phyloP scores from a whole-genome alignment of 1,140 invertebrate species.

The Sitobion miscanthi region DNA sequence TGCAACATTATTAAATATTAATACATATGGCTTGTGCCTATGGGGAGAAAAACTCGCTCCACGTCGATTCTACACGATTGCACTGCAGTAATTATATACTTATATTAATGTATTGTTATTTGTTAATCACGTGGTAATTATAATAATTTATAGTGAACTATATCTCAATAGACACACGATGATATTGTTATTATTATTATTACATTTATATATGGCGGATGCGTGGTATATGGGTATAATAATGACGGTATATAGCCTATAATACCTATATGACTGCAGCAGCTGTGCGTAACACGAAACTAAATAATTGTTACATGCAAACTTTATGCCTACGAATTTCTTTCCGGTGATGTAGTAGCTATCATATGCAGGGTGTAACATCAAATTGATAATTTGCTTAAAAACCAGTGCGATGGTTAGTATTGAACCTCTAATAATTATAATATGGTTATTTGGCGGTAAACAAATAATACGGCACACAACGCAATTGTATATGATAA shows the following conservation, averaged over 20 bases:
- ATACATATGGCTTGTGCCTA: not conserved
- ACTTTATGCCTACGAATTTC: not conserved
- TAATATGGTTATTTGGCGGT: too few species aligned
- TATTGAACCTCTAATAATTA: too few species aligned
- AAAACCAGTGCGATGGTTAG: too few species aligned
- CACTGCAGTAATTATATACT: rapidly evolving
- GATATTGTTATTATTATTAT: too few species aligned
- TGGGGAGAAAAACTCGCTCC: not conserved
- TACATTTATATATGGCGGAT: not conserved
- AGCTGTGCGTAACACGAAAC: not conserved
- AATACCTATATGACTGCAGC: not conserved
- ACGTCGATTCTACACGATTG: not conserved
- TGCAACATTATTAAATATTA: not conserved
- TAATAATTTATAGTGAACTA: not conserved
- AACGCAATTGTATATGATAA: too few species aligned
- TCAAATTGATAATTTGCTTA: not conserved
- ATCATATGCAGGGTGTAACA: not conserved
- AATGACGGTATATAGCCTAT: not conserved
- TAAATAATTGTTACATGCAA: not conserved
- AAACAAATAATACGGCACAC: too few species aligned
- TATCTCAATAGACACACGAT: not conserved
- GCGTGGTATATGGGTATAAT: not conserved
- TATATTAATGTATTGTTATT: not conserved
- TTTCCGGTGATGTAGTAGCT: not conserved
- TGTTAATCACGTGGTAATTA: not conserved